Evolutionary conservation across 2,797 vertebrate genomes (phyloP).

Genomic region (Clamator glandarius): DNA sequence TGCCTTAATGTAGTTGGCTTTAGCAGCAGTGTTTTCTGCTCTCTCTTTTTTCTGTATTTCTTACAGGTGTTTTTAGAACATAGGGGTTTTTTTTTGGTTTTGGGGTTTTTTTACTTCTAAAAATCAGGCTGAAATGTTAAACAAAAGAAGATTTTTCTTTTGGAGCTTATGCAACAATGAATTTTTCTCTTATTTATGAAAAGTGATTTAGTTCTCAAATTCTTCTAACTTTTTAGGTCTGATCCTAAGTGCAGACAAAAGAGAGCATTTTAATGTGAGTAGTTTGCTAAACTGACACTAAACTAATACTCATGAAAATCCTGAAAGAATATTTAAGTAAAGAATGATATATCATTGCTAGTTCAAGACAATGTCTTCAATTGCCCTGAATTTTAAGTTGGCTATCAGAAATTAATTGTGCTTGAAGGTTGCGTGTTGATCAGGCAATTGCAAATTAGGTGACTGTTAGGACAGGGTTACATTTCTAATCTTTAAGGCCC

Average conservation of each 20-base stretch:
- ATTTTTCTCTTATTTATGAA: background rate
- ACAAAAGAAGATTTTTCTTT: background rate
- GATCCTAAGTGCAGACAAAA: background rate
- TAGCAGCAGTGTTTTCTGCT: background rate
- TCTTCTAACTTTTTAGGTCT: background rate
- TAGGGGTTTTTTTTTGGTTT: rapidly evolving
- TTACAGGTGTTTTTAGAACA: background rate
- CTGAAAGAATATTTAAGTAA: background rate
- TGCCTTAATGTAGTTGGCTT: background rate
- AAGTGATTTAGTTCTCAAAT: background rate
- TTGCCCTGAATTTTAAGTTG: background rate
- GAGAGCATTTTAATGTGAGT: background rate
- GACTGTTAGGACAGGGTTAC: background rate
- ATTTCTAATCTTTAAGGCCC: background rate
- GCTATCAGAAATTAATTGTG: background rate
- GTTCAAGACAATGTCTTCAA: background rate
- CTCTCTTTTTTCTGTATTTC: background rate
- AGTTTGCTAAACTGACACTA: background rate
- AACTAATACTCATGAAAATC: background rate
- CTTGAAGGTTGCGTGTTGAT: background rate
- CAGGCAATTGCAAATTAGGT: background rate
- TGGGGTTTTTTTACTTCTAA: background rate
- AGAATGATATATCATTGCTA: background rate
- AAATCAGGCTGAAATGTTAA: background rate
- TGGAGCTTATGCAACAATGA: background rate